phyloP scores from a whole-genome alignment of 2,888 invertebrate species.

The Mythimna lalbum region DNA sequence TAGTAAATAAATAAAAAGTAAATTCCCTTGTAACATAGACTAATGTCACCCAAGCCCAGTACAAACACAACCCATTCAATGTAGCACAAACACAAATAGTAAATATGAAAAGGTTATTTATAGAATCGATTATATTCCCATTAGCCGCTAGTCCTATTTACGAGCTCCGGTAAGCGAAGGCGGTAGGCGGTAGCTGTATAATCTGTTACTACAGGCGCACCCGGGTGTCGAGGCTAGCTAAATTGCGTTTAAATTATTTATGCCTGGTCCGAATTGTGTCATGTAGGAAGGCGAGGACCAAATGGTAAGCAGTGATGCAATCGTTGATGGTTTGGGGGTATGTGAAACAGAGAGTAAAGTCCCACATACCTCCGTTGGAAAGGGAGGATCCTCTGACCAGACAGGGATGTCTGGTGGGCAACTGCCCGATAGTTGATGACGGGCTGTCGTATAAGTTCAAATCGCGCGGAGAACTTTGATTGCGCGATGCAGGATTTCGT shows the following conservation, averaged over 20 bases:
- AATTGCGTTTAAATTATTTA: slow-evolving; percentile 39
- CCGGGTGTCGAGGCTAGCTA: slow-evolving; percentile 8
- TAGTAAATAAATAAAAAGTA: too few species aligned
- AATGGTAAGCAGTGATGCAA: too few species aligned
- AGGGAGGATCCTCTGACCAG: too few species aligned
- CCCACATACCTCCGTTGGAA: too few species aligned
- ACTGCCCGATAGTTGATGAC: too few species aligned
- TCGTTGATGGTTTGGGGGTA: too few species aligned
- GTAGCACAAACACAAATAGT: slow-evolving; percentile 12
- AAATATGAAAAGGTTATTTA: slow-evolving; percentile 31
- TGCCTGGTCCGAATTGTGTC: not conserved
- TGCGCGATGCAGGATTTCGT: too few species aligned
- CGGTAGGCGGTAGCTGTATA: slow-evolving; percentile 42
- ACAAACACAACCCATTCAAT: slow-evolving; percentile 15
- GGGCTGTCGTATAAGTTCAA: too few species aligned
- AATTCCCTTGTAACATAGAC: too few species aligned
- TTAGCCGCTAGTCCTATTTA: slow-evolving; percentile 35
- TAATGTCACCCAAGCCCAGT: not conserved
- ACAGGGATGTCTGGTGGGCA: too few species aligned
- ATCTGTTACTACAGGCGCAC: slow-evolving; percentile 44
- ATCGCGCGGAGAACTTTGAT: too few species aligned
- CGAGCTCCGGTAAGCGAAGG: slow-evolving; percentile 30
- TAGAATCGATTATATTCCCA: slow-evolving; percentile 45
- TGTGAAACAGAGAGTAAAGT: too few species aligned
- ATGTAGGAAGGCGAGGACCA: not conserved